phyloP scores from a whole-genome alignment of 2,888 invertebrate genomes.

The Geotrupes spiniger region DNA sequence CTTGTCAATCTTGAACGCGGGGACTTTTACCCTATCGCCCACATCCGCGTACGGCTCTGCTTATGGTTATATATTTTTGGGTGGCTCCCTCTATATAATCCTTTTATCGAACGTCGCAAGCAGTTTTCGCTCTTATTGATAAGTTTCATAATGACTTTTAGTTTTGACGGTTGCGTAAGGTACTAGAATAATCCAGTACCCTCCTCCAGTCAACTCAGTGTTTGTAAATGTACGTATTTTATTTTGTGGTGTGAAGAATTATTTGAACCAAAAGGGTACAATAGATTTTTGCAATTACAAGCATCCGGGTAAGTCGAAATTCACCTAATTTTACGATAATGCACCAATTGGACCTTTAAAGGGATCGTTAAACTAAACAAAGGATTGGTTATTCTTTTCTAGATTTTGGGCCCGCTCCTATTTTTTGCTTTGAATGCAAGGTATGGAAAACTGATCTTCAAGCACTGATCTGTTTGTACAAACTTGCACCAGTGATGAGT shows the following conservation, averaged over 20 bases:
- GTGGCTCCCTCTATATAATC: too few species aligned
- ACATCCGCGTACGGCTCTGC: too few species aligned
- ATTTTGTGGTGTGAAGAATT: slow-evolving; percentile 11
- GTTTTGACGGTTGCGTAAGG: slow-evolving; percentile 3
- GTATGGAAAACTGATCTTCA: slow-evolving; percentile 26
- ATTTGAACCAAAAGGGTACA: slow-evolving; percentile 7
- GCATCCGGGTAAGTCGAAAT: slow-evolving; percentile 29
- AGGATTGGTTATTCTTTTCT: slow-evolving; percentile 9
- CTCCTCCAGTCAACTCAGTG: slow-evolving; percentile 7
- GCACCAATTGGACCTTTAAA: slow-evolving; percentile 1
- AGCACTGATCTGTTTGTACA: slow-evolving; percentile 10
- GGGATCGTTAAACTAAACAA: not conserved
- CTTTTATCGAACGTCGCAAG: too few species aligned
- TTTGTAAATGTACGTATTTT: slow-evolving; percentile 15
- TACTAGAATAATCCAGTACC: slow-evolving; percentile 3
- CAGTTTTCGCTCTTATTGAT: too few species aligned
- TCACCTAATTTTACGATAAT: not conserved
- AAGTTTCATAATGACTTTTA: too few species aligned
- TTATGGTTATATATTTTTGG: too few species aligned
- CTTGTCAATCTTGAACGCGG: too few species aligned
- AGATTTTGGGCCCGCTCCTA: slow-evolving; percentile 31
- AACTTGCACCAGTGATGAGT: slow-evolving; percentile 34
- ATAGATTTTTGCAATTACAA: slow-evolving; percentile 13
- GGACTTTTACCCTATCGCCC: too few species aligned
- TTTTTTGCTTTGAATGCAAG: slow-evolving; percentile 30